These are phyloP conservation scores for Oreotrochilus melanogaster DNA, from an alignment of 2,113 vertebrate genomes.

Conservation along the genomic window DNA sequence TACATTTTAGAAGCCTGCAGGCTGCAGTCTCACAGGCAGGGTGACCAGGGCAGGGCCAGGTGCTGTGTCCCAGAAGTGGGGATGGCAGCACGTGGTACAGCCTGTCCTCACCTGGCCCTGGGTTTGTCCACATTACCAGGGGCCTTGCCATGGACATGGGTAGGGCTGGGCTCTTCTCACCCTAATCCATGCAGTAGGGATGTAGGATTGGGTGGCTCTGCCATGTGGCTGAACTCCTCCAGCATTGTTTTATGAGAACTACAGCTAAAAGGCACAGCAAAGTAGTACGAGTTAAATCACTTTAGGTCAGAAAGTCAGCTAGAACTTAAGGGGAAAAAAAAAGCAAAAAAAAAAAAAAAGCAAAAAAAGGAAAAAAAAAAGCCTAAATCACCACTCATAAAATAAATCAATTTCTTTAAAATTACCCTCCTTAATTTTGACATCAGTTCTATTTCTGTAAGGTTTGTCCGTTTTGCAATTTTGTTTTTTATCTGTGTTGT, in stretches of 20 bases:
- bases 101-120: background rate
- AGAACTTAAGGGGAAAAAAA: background rate
- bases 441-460: constrained; percentile 31
- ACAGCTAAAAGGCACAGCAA: background rate
- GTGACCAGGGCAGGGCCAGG: background rate
- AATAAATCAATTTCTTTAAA: constrained; percentile 39
- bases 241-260: background rate
- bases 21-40: rapidly evolving
- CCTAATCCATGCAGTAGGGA: background rate
- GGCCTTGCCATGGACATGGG: background rate
- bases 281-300: background rate
- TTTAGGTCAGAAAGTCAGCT: background rate
- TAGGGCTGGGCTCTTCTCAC: rapidly evolving
- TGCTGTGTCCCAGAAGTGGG: rapidly evolving
- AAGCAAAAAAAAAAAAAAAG: background rate
- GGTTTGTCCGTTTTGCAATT: constrained; percentile 35
- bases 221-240: background rate
- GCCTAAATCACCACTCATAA: background rate
- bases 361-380: background rate
- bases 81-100: background rate
- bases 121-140: background rate
- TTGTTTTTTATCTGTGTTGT: constrained; percentile 55
- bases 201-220: background rate
- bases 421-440: constrained; percentile 22
- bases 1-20: background rate